phyloP scores from a whole-genome alignment of 2,888 invertebrate species.

The Reticulitermes lucifugus region DNA sequence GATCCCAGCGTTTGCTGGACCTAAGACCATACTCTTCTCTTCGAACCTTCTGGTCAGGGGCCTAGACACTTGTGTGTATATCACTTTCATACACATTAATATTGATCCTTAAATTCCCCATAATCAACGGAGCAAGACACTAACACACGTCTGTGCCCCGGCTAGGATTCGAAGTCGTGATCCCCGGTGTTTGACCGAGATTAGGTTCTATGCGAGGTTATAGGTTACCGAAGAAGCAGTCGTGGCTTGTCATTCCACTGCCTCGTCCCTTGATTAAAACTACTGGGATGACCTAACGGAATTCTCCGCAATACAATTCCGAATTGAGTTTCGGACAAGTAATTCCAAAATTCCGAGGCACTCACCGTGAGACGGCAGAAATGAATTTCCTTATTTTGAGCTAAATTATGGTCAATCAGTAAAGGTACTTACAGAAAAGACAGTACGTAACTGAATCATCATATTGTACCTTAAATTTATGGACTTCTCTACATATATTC shows the following conservation, averaged over 20 bases:
- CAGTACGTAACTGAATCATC: no score
- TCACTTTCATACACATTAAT: no score
- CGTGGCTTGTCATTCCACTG: background rate
- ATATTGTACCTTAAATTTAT: no score
- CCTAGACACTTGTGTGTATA: no score
- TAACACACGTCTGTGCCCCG: background rate
- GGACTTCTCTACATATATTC: no score
- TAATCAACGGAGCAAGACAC: background rate
- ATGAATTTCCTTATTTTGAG: no score
- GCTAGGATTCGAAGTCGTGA: background rate
- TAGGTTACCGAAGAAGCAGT: background rate
- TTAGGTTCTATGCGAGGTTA: background rate
- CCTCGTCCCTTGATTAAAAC: background rate
- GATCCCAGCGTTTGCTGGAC: no score
- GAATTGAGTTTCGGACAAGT: background rate
- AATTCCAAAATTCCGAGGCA: background rate
- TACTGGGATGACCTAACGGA: background rate
- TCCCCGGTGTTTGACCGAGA: background rate
- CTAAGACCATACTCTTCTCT: no score
- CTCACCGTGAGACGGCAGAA: background rate
- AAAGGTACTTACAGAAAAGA: no score
- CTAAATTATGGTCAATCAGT: no score
- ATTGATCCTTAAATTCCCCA: no score
- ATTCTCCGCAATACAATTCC: background rate
- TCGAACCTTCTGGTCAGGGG: no score